Evolutionary conservation across 2,888 invertebrate species (phyloP).

Genomic region (Pinctada fucata): DNA sequence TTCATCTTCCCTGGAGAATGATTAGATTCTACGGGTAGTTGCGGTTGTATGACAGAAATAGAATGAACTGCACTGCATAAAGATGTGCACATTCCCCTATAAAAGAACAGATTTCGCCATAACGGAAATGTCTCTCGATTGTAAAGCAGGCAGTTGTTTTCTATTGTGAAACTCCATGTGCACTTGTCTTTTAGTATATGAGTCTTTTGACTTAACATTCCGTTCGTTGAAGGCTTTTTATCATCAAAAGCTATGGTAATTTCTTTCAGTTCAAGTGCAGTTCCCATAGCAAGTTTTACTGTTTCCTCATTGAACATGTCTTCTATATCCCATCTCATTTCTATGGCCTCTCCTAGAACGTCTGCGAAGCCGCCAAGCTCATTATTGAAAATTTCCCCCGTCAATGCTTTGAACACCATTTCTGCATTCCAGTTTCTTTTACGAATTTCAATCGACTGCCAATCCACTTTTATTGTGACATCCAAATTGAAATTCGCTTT

Average conservation of each 20-base stretch:
- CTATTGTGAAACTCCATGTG: constrained; percentile 47
- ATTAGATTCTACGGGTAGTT: too few species aligned
- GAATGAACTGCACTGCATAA: constrained; percentile 27
- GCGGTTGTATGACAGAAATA: constrained; percentile 10
- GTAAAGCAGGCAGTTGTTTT: constrained; percentile 37
- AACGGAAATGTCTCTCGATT: constrained; percentile 39
- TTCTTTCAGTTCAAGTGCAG: constrained; percentile 18
- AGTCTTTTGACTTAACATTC: not conserved
- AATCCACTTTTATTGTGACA: constrained; percentile 31
- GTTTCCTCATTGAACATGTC: constrained; percentile 34
- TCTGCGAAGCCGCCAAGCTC: constrained; percentile 36
- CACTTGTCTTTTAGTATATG: constrained; percentile 11
- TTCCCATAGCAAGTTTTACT: constrained; percentile 16
- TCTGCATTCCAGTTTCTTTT: constrained; percentile 30
- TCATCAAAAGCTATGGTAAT: constrained; percentile 32
- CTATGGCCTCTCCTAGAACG: constrained; percentile 26
- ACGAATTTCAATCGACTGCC: constrained; percentile 34
- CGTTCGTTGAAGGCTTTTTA: constrained; percentile 8
- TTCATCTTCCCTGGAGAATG: not conserved
- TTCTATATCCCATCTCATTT: constrained; percentile 20
- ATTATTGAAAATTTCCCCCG: constrained; percentile 21
- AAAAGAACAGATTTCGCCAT: constrained; percentile 31
- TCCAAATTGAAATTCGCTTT: constrained; percentile 10
- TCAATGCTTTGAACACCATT: constrained; percentile 26
- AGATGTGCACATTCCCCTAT: constrained; percentile 33